Base-by-base conservation (phyloP, 2,797 vertebrate genomes). In the Monodelphis domestica region DNA sequence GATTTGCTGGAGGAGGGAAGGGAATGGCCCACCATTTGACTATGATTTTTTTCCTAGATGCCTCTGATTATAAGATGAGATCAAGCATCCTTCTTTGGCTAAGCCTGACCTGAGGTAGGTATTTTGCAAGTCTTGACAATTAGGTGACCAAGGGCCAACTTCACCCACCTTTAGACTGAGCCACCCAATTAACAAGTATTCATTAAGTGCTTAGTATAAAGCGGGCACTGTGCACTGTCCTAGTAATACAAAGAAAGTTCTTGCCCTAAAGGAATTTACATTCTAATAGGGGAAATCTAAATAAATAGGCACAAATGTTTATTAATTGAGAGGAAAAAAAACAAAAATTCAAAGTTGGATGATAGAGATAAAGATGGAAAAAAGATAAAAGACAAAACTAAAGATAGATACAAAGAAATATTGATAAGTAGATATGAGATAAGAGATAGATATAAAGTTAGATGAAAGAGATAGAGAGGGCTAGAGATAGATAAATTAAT, bases 31-130 rank as follows among this genome's bases (percentile, higher is more conserved):
- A 52, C 6, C 59, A n/a, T 45, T 53, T 78, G 95, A 38, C 5
- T 91, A 53, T 70, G 87, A 54, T 15, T 59, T 38, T 95, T 55
- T 33, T 30, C 91, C 87, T 91, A 89, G 88, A 88, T 21, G 50
- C 1, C 54, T 30, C 57, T 28, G 90, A 15, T 45, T 88, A 3
- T 30, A 17, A 28, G 38, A 59, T 56, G 53, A 94, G 29, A 54
- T 54, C 2, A 52, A 14, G 33, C 55, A 21, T 33, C 78, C 38
- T 78, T 78, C n/a, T 53, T 38, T 9, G 51, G 51, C 92, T 84
- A 12, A 51, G 88, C 30, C 12, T 84, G 87, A 96, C 57, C 91
- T 87, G 53, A 7, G 50, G 38, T 45, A 24, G 15, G 70, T 45
- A 45, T 33, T 78, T 88, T 92, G 91, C n/a, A 70, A 89, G 21